Evolutionary conservation across 2,113 vertebrate species (phyloP), one percentile per base, ranked within the genome.

Genomic region (Hydrolagus affinis): DNA sequence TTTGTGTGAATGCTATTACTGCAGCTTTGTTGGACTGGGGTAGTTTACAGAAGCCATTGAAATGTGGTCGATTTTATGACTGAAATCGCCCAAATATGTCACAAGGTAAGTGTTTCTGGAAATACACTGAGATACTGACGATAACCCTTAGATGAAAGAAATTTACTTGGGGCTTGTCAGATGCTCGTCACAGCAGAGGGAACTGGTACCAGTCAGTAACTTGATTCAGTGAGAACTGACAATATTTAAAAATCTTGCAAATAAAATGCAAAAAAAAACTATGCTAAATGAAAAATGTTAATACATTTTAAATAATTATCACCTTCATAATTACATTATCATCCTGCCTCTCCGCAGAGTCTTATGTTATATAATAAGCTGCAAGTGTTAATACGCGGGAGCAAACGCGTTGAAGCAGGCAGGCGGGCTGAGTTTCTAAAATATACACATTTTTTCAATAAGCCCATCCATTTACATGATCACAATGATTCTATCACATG

Each of bases 331-430:
- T 89, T 89, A 89, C 83, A 89, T 91, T 90, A 87, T 88, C 90
- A 89, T 87, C 87, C 87, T 75, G 86, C 87, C 85, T 91, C 90
- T 91, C 93, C 90, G 91, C 90, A 89, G 92, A 91, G 92, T 89
- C 88, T 87, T 30, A 87, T 88, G 89, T 91, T 87, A 89, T 93
- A 93, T 89, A 91, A 89, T 87, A 88, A 90, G 89, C 89, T 91
- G 89, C 92, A 93, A 92, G 92, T 94, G 91, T 88, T 92, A 92
- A 92, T 90, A 91, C 90, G 88, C 88, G 86, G 90, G 91, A 91
- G 91, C 90, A 90, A 91, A 91, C 86, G 86, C 87, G 89, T 92
- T 89, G 30, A 91, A 90, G 93, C 93, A 93, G 93, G 93, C 92
- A 89, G 90, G 92, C 60, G 66, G 60, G 32, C 64, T 83, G 28